These are phyloP conservation scores for Nyctibius bracteatus DNA, from an alignment of 2,113 vertebrate species.

Conservation along the genomic window DNA sequence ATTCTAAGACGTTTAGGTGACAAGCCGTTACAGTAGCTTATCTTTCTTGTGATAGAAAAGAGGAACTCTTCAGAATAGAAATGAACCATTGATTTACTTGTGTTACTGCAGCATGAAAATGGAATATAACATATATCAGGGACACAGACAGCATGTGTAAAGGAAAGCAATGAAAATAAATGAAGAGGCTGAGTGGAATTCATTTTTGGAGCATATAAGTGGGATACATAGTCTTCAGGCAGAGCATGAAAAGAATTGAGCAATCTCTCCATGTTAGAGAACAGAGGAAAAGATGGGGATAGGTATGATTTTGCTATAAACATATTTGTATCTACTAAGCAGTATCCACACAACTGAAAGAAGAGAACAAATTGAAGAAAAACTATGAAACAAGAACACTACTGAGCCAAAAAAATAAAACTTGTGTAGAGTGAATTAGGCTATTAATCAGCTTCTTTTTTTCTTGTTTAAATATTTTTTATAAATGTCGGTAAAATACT, in stretches of 20 bases:
- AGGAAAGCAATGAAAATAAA: neutral
- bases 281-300: neutral
- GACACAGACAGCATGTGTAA: neutral
- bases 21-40: neutral
- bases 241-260: neutral
- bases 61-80: neutral
- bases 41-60: neutral
- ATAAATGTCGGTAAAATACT: neutral
- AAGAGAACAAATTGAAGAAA: neutral
- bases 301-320: neutral
- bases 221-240: neutral
- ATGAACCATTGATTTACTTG: neutral
- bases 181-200: neutral
- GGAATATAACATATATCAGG: neutral
- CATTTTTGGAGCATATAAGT: neutral
- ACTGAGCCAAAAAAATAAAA: neutral
- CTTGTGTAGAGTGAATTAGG: rapidly evolving
- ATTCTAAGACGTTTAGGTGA: neutral
- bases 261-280: neutral
- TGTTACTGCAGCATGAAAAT: neutral
- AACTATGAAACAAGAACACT: neutral
- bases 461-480: neutral
- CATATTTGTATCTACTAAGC: neutral
- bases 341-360: neutral
- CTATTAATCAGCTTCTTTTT: neutral